Base-by-base conservation (phyloP, 2,113 vertebrate genomes). In the Podarcis raffonei region DNA sequence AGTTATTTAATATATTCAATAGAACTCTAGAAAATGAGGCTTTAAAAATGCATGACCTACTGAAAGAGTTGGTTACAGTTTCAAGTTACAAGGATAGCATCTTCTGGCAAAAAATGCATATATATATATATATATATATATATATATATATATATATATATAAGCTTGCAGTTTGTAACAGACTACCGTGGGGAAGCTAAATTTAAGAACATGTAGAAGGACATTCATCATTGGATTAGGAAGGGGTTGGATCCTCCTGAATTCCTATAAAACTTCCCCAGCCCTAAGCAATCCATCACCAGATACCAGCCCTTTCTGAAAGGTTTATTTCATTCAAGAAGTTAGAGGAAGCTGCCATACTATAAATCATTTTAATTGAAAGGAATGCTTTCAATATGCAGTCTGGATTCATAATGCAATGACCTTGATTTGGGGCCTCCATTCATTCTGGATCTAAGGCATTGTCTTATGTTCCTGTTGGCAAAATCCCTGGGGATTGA, bases 321-420 rank as follows among this genome's bases (percentile, higher is more conserved):
- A 25, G 69, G 80, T 23, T 75, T 88, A 83, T 83, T 85, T 75
- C 90, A 89, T 75, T 84, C 91, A 92, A 91, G 90, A 90, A 90
- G n/a, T 85, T 87, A 90, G 72, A 62, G 30, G 84, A 80, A 72
- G 22, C 74, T 59, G 12, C 81, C 66, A 57, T 25, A 87, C 77
- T 66, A 87, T 88, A 85, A 92, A 84, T 88, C 92, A 84, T 53
- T 87, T 85, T 79, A 90, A 81, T n/a, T 90, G 83, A 89, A 95
- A 53, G 88, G 53, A 90, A 90, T 74, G 75, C 71, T 86, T 85
- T 82, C 84, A 79, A 89, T 42, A 80, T 48, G 75, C 75, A 48
- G 87, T 65, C 91, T 87, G 81, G 87, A 85, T 37, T 39, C 65
- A 37, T 74, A 72, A 88, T 0, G 7, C 83, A 81, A 35, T 83